These are phyloP conservation scores for Eulemur rubriventer DNA, from an alignment of 2,797 vertebrate genomes.

Conservation along the genomic window DNA sequence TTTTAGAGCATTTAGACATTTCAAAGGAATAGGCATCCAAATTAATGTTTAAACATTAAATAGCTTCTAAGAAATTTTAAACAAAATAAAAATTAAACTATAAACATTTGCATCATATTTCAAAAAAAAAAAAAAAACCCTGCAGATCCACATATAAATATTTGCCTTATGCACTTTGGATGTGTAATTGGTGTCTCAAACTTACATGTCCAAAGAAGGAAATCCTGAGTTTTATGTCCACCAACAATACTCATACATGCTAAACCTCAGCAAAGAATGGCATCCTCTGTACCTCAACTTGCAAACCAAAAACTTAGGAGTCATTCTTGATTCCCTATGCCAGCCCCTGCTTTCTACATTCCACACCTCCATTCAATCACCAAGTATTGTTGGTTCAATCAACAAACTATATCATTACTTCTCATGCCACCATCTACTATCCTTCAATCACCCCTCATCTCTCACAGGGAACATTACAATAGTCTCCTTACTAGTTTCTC, in stretches of 20 bases:
- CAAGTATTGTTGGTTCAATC: neutral
- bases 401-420: neutral
- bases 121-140: neutral
- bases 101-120: neutral
- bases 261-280: neutral
- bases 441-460: neutral
- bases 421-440: neutral
- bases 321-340: neutral
- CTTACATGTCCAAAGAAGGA: neutral
- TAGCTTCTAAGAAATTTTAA: neutral
- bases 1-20: neutral
- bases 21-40: neutral
- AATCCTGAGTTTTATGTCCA: neutral
- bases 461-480: fast-evolving
- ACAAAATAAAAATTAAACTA: neutral
- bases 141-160: neutral
- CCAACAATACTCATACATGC: neutral
- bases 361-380: neutral
- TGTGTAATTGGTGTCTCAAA: neutral
- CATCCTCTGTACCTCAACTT: neutral
- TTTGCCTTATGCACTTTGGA: neutral
- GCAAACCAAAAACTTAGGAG: neutral
- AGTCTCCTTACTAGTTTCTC: neutral
- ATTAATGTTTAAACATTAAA: neutral
- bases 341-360: neutral